Evolutionary conservation across 64 coral and sea anemone species (phyloP).

Genomic region (Cladopsammia gracilis): DNA sequence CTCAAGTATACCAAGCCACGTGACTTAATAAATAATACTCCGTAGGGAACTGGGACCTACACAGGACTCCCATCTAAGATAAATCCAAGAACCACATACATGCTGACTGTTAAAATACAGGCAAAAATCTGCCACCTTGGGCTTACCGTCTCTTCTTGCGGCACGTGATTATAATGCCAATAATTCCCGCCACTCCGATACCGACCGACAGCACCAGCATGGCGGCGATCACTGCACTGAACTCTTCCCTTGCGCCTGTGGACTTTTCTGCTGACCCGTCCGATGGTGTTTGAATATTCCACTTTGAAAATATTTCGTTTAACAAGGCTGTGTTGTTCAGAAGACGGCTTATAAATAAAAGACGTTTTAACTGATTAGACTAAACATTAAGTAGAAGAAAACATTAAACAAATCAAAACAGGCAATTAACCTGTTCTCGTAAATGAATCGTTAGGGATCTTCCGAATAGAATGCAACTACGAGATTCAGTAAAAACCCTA

Average conservation of each 20-base stretch:
- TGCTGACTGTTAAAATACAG: too few relatives aligned
- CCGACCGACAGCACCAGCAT: constrained; percentile 4
- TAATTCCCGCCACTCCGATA: constrained; percentile 30
- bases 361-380: background rate
- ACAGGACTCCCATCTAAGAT: too few relatives aligned
- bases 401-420: too few relatives aligned
- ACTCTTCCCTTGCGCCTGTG: constrained; percentile 3
- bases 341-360: background rate
- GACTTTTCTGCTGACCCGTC: background rate
- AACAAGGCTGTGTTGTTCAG: background rate
- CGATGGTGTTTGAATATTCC: constrained; percentile 1
- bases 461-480: too few relatives aligned
- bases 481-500: too few relatives aligned
- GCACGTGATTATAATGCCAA: constrained; percentile 6
- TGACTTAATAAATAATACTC: too few relatives aligned
- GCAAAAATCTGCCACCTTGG: too few relatives aligned
- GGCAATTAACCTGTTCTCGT: too few relatives aligned
- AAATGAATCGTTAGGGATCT: too few relatives aligned
- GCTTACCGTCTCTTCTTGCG: constrained; percentile 38
- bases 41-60: too few relatives aligned
- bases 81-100: background rate
- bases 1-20: too few relatives aligned
- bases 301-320: background rate
- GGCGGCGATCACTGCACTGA: constrained; percentile 50
- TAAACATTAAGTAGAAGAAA: too few relatives aligned